A percentile compares a stretch with the other conserved stretches of the same genome.
These are phyloP conservation scores for Aphidius gifuensis DNA, from an alignment of 1,140 invertebrate species.

Conservation along the genomic window DNA sequence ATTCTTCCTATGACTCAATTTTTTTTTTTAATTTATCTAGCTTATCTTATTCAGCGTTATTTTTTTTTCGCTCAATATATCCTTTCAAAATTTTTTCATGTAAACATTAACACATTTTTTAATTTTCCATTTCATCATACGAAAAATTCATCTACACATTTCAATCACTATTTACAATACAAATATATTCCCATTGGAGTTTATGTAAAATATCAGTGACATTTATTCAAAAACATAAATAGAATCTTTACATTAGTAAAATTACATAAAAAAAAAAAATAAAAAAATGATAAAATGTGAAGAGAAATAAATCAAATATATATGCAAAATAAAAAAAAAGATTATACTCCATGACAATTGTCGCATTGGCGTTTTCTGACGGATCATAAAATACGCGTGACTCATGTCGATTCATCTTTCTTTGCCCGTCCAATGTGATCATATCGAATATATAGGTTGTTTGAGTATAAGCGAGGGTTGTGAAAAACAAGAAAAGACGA, in stretches of 20 bases:
- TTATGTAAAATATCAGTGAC: neutral
- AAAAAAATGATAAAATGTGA: neutral
- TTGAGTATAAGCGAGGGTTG: conserved; percentile 1
- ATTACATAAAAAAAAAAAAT: neutral
- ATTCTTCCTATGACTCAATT: too few species aligned
- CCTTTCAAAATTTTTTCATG: too few species aligned
- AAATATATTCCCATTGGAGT: too few species aligned
- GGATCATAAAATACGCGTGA: conserved; percentile 26
- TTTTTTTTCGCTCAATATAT: too few species aligned
- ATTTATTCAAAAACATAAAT: neutral
- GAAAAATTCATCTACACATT: too few species aligned
- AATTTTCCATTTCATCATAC: too few species aligned
- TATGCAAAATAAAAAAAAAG: conserved; percentile 13
- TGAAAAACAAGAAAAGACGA: conserved; percentile 7
- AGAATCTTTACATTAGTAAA: conserved; percentile 3
- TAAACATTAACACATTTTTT: too few species aligned
- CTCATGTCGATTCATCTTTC: conserved; percentile 27
- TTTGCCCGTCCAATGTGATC: neutral
- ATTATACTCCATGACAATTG: conserved; percentile 13
- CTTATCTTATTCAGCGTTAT: too few species aligned
- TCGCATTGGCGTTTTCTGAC: conserved; percentile 24
- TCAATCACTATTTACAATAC: too few species aligned
- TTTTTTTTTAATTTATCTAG: too few species aligned
- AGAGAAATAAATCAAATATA: too few species aligned
- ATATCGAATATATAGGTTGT: neutral